Conservation (phyloP, 2,888 invertebrate genomes). For the Megalurothrips usitatus region DNA sequence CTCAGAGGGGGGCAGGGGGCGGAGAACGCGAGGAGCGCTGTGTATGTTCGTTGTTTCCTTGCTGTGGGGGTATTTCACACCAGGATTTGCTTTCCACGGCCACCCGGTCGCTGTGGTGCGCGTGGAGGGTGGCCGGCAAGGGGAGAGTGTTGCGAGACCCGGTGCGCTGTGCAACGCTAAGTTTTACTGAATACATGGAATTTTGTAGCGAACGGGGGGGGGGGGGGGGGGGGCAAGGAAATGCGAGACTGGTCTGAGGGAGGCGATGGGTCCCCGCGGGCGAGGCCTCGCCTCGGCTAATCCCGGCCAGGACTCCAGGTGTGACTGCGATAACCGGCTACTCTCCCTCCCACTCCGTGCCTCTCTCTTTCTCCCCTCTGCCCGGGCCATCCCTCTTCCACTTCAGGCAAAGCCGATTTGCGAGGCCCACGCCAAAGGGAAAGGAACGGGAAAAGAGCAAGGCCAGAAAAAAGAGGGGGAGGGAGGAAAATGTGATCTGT, state of each 20-base stretch:
- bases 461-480: background rate
- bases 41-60: too few species aligned
- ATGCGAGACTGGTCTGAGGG: background rate
- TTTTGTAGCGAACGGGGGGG: background rate
- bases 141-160: background rate
- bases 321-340: constrained; percentile 3
- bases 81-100: too few species aligned
- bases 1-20: too few species aligned
- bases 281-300: background rate
- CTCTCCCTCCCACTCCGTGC: background rate
- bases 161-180: too few species aligned
- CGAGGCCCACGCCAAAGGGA: background rate
- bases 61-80: too few species aligned
- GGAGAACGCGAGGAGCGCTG: too few species aligned
- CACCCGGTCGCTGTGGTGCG: too few species aligned
- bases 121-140: background rate
- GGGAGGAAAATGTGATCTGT: background rate
- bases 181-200: background rate
- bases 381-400: background rate
- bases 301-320: background rate
- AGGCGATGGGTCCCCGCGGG: constrained; percentile 4
- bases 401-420: constrained; percentile 2
- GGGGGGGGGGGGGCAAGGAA: background rate
- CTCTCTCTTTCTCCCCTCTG: background rate
- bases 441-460: background rate